Evolutionary conservation across 2,113 vertebrate genomes (phyloP).

Genomic region (Myrmecophaga tridactyla): DNA sequence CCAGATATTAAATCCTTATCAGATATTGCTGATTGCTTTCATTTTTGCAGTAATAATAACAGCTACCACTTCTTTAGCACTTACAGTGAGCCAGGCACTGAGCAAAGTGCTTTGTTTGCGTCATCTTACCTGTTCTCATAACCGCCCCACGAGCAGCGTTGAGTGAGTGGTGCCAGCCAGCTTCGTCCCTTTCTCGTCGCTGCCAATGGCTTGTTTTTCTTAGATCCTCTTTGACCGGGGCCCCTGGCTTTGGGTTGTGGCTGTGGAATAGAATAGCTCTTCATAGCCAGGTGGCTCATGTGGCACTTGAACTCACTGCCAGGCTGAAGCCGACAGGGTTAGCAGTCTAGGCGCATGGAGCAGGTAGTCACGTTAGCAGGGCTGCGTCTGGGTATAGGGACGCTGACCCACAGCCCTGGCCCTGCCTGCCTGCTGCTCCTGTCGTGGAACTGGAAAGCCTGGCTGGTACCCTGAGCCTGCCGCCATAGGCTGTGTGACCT

Average conservation of each 20-base stretch:
- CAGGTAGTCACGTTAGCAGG: rapidly evolving
- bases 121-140: not conserved
- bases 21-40: not conserved
- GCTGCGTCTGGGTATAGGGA: not conserved
- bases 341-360: rapidly evolving
- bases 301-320: not conserved
- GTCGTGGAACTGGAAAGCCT: not conserved
- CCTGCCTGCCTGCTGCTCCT: not conserved
- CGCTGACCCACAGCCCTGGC: rapidly evolving
- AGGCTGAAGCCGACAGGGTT: not conserved
- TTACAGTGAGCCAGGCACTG: rapidly evolving
- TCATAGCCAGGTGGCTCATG: not conserved
- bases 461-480: not conserved
- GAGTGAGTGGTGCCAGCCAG: not conserved
- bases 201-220: not conserved
- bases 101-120: not conserved
- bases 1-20: too few species aligned
- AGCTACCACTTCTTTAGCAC: not conserved
- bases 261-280: not conserved
- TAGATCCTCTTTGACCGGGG: not conserved
- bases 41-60: not conserved
- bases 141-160: not conserved
- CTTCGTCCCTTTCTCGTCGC: not conserved
- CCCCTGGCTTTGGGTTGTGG: not conserved
- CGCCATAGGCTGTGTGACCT: not conserved